These are phyloP conservation scores for Trachymyrmex cornetzi DNA, from an alignment of 1,140 invertebrate species.

Conservation along the genomic window DNA sequence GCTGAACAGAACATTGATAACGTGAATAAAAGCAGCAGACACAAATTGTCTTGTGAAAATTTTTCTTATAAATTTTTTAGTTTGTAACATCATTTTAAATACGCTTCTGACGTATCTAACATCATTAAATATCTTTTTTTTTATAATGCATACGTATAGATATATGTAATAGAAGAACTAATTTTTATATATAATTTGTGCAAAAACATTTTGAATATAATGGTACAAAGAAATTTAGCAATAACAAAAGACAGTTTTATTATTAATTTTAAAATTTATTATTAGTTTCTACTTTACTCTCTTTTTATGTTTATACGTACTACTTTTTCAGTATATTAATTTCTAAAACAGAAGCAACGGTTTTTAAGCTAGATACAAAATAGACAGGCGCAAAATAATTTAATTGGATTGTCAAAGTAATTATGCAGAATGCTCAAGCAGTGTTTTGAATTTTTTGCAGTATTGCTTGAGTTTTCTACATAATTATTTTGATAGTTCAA, in stretches of 20 bases:
- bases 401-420: too few relatives aligned
- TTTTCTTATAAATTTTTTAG: constrained; percentile 8
- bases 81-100: not conserved
- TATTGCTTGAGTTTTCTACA: too few relatives aligned
- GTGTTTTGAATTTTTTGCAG: too few relatives aligned
- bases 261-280: not conserved
- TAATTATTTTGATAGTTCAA: too few relatives aligned
- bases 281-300: not conserved
- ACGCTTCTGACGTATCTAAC: not conserved
- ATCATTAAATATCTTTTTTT: not conserved
- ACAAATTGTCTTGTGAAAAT: constrained; percentile 3
- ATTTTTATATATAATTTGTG: not conserved
- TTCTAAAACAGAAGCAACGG: too few relatives aligned
- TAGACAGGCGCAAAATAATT: too few relatives aligned
- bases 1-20: constrained; percentile 42
- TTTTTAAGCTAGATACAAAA: too few relatives aligned
- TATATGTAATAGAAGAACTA: not conserved
- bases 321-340: not conserved
- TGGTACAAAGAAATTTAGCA: not conserved
- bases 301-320: not conserved
- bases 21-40: constrained; percentile 27
- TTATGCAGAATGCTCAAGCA: too few relatives aligned
- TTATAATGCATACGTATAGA: not conserved
- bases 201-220: not conserved
- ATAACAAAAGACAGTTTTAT: not conserved